These are phyloP conservation scores for Perdix hodgsoniae DNA, from an alignment of 2,797 vertebrate genomes.

Conservation along the genomic window DNA sequence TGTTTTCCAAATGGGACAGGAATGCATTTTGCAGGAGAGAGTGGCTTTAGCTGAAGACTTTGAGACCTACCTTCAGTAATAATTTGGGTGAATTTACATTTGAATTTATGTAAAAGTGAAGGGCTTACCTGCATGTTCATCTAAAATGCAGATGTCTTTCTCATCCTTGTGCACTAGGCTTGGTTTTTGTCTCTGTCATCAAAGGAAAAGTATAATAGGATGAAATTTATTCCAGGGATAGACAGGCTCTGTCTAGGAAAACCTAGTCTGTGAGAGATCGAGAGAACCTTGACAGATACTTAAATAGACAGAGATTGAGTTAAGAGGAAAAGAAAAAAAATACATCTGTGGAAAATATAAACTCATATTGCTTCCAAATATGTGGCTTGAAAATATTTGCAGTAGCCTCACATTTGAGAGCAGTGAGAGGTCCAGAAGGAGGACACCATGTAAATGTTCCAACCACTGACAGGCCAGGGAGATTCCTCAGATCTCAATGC, in stretches of 20 bases:
- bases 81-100: background rate
- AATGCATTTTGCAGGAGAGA: rapidly evolving
- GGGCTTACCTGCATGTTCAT: background rate
- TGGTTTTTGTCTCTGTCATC: background rate
- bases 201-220: background rate
- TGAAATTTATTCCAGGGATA: background rate
- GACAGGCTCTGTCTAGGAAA: background rate
- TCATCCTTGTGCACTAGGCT: background rate
- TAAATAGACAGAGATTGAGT: background rate
- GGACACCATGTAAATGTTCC: background rate
- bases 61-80: background rate
- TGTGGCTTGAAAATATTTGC: background rate
- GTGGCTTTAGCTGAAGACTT: background rate
- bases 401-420: background rate
- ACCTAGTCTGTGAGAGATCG: background rate
- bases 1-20: background rate
- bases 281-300: background rate
- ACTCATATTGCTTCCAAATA: background rate
- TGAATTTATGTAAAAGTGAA: background rate
- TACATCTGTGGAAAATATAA: conserved; percentile 6
- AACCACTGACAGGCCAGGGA: background rate
- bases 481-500: background rate
- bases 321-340: background rate
- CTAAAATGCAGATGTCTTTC: background rate
- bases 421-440: background rate